These are phyloP conservation scores for Elephantulus edwardii DNA, from an alignment of 2,113 vertebrate genomes.

Conservation along the genomic window DNA sequence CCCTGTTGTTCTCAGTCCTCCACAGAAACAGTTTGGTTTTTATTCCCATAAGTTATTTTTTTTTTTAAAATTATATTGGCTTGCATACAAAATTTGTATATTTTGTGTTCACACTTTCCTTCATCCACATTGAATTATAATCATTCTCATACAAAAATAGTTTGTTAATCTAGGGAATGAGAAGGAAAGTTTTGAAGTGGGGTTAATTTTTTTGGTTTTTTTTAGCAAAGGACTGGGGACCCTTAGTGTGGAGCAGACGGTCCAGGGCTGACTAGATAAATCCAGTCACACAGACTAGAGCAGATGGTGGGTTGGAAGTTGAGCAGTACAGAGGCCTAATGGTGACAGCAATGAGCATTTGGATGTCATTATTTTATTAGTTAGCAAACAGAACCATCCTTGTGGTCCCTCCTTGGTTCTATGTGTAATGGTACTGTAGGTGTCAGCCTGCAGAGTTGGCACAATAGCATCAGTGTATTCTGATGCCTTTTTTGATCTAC, in stretches of 20 bases:
- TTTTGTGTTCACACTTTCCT: too few relatives aligned
- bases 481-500: conserved; percentile 48
- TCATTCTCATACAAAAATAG: too few relatives aligned
- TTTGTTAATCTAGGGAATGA: conserved; percentile 10
- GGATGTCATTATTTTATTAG: conserved; percentile 78
- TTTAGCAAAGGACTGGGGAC: conserved; percentile 58
- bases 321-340: conserved; percentile 70
- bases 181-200: conserved; percentile 2
- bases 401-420: conserved; percentile 50
- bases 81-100: too few relatives aligned
- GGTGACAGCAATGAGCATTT: conserved; percentile 70
- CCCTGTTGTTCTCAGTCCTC: conserved; percentile 3
- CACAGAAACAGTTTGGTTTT: conserved; percentile 16
- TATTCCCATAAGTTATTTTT: too few relatives aligned
- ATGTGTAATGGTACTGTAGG: conserved; percentile 56
- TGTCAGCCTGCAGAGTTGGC: conserved; percentile 64
- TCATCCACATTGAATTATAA: too few relatives aligned
- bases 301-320: conserved; percentile 76
- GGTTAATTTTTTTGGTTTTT: background rate
- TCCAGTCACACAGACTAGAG: conserved; percentile 36
- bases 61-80: too few relatives aligned
- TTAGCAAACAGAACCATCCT: conserved; percentile 77
- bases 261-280: conserved; percentile 54
- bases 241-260: conserved; percentile 67
- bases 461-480: conserved; percentile 56